Evolutionary conservation across 1,140 invertebrate genomes (phyloP).

Genomic region (Latrodectus geometricus): DNA sequence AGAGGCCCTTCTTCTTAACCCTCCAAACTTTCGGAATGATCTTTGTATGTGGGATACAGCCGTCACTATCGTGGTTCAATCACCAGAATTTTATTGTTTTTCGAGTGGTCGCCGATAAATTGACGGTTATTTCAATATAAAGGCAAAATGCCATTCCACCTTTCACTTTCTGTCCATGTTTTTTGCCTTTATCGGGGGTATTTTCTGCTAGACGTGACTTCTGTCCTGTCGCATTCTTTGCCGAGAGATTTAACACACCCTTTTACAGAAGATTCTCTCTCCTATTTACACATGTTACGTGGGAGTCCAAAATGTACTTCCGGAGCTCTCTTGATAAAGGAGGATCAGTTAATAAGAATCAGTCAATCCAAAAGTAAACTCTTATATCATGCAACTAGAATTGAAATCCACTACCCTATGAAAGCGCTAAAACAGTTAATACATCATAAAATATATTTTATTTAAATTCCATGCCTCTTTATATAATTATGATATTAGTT

Average conservation of each 20-base stretch:
- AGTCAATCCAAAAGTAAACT: too few relatives aligned
- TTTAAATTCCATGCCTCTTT: too few relatives aligned
- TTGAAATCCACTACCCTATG: too few relatives aligned
- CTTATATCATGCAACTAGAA: too few relatives aligned
- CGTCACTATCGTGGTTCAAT: conserved; percentile 29
- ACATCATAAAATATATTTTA: too few relatives aligned
- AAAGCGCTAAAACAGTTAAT: too few relatives aligned
- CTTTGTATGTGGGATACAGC: conserved; percentile 10
- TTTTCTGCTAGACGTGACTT: conserved; percentile 32
- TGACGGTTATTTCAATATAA: conserved; percentile 58
- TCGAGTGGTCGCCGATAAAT: conserved; percentile 47
- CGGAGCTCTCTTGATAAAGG: too few relatives aligned
- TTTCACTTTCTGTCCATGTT: conserved; percentile 1
- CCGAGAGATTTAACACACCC: not conserved
- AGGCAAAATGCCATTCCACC: conserved; percentile 46
- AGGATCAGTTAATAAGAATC: too few relatives aligned
- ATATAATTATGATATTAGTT: too few relatives aligned
- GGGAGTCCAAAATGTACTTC: too few relatives aligned
- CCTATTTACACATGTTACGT: too few relatives aligned
- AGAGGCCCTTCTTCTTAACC: conserved; percentile 21
- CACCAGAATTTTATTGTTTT: conserved; percentile 48
- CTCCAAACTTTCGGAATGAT: conserved; percentile 44
- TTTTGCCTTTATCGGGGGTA: conserved; percentile 7
- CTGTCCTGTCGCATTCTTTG: conserved; percentile 43
- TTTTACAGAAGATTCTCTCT: too few relatives aligned